phyloP scores from a whole-genome alignment of 2,797 vertebrate genomes.

The Pseudochirops cupreus region DNA sequence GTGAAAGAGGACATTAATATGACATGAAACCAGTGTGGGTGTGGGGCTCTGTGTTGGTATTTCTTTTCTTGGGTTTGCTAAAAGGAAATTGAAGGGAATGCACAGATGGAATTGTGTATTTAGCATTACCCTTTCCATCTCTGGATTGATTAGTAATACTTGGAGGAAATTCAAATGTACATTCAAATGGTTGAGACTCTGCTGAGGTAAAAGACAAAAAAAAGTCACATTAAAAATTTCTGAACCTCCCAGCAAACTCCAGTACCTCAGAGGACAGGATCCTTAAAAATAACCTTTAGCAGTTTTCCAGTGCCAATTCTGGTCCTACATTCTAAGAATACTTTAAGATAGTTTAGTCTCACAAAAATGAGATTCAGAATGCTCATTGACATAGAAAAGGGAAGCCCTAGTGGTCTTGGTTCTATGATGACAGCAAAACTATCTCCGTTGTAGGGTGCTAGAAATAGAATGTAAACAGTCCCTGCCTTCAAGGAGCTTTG shows the following conservation, averaged over 20 bases:
- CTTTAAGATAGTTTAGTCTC: constrained; percentile 38
- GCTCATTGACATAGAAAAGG: not conserved
- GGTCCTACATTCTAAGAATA: constrained; percentile 53
- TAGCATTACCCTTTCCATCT: not conserved
- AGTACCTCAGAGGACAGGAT: not conserved
- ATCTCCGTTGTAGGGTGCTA: not conserved
- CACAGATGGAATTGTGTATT: not conserved
- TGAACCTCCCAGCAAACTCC: constrained; percentile 26
- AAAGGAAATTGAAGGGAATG: not conserved
- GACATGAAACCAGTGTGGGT: not conserved
- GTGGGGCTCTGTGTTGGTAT: not conserved
- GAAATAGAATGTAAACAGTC: not conserved
- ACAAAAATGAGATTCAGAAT: constrained; percentile 16
- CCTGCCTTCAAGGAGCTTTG: not conserved
- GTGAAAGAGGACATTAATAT: not conserved
- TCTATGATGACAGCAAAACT: not conserved
- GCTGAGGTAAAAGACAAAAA: constrained; percentile 28
- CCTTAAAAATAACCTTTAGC: constrained; percentile 9
- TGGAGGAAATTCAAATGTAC: constrained; percentile 25
- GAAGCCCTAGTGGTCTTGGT: constrained; percentile 1
- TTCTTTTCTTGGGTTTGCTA: constrained; percentile 1
- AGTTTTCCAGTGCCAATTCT: constrained; percentile 41
- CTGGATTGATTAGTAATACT: constrained; percentile 2
- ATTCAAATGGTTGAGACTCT: constrained; percentile 13
- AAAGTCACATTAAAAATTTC: constrained; percentile 22